Evolutionary conservation across 2,888 invertebrate species (phyloP).

Genomic region (Hoplodrina ambigua): DNA sequence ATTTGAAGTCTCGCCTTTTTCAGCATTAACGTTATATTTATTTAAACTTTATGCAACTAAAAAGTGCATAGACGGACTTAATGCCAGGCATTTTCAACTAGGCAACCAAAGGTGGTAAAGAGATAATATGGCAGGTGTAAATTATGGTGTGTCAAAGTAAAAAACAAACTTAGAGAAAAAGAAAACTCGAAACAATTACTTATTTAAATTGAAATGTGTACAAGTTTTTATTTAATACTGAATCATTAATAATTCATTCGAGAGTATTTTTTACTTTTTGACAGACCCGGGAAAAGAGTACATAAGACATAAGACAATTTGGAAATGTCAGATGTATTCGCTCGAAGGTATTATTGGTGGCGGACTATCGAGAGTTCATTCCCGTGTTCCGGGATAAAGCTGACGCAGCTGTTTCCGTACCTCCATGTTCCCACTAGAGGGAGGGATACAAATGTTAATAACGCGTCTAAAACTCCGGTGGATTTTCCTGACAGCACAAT

Average conservation of each 20-base stretch:
- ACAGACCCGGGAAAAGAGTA: neutral
- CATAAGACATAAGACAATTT: neutral
- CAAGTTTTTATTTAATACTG: too few species aligned
- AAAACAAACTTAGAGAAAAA: too few species aligned
- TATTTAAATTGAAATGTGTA: too few species aligned
- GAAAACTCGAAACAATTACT: too few species aligned
- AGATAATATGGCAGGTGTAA: too few species aligned
- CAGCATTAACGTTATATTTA: neutral
- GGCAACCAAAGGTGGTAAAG: too few species aligned
- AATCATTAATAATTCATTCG: neutral
- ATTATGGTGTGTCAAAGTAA: too few species aligned
- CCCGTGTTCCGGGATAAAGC: slow-evolving; percentile 49
- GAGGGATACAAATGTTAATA: slow-evolving; percentile 29
- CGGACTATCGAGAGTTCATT: slow-evolving; percentile 41
- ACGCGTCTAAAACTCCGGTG: slow-evolving; percentile 16
- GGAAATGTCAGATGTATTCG: slow-evolving; percentile 4
- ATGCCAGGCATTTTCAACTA: too few species aligned
- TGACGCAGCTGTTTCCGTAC: slow-evolving; percentile 46
- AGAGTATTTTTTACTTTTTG: neutral
- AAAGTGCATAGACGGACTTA: too few species aligned
- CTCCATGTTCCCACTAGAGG: slow-evolving; percentile 38
- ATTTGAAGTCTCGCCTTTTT: slow-evolving; percentile 4
- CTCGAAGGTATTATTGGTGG: slow-evolving; percentile 17
- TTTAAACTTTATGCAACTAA: too few species aligned
- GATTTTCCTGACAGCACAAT: slow-evolving; percentile 13